Evolutionary conservation across 2,113 vertebrate genomes (phyloP), one percentile per base, ranked within the genome.

Genomic region (Anthoscopus minutus): DNA sequence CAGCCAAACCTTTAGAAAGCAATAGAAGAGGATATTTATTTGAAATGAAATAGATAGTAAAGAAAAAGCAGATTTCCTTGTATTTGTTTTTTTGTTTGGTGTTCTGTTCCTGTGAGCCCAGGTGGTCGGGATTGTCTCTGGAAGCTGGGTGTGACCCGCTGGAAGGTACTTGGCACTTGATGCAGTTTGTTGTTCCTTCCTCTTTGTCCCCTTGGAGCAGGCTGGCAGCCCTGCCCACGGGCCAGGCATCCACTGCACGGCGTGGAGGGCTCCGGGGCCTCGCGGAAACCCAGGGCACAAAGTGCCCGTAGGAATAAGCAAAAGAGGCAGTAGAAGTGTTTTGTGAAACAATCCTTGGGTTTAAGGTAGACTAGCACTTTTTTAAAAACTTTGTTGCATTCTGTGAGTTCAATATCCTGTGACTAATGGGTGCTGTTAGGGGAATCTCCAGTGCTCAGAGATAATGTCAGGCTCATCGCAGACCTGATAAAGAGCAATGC

Each of bases 371-470:
- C 30, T 33, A 23, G 13, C 47, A 14, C 35, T 64, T 76, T 64
- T 74, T 60, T 1, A 0, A 38, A 85, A 84, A 51, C 44, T 90
- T 81, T 7, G 17, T 78, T 81, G 72, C 72, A 24, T 84, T 85
- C 64, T 45, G n/a, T 67, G 15, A 25, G 3, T 48, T 87, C 74
- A 72, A 2, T 85, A 85, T 67, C 40, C 73, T 53, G 37, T 87
- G 62, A 88, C 81, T 95, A 88, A 94, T 87, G 74, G 35, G 28
- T 76, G 19, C 81, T 56, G 33, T 91, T 91, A 95, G 71, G 74
- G 66, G 89, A 82, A 85, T 89, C 61, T 82, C 70, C 86, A 37
- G 7, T 72, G 57, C 72, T 57, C 24, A 4, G 28, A 91, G 92
- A 90, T 95, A 80, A 69, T 58, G 82, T 92, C 64, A 91, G 69